Evolutionary conservation across 2,113 vertebrate genomes (phyloP), one percentile per base, ranked within the genome.

Genomic region (Pavo muticus): DNA sequence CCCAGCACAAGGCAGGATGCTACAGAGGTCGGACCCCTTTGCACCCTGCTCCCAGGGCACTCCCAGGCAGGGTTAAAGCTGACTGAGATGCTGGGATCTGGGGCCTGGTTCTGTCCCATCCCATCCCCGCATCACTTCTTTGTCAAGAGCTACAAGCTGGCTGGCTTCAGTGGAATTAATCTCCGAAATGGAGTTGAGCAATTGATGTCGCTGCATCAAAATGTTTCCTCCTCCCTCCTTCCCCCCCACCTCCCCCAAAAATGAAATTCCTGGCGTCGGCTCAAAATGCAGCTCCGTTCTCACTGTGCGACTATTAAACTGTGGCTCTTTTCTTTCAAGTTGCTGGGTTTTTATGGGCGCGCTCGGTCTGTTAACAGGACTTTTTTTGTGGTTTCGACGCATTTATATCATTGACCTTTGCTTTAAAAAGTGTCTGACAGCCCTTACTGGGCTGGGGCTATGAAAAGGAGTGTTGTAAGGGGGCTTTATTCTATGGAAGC

Each of bases 361-460:
- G 97, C 96, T 94, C 14, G 45, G 61, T 93, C 94, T 97, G 93
- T 97, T 97, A 97, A 96, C 90, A 93, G 90, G 69, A 77, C 72
- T 61, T 47, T 84, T 83, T 47, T 42, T 82, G 61, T 91, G 47
- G 90, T 93, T 96, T 95, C 92, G 87, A 71, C 90, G 80, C 94
- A 82, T 97, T 96, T 97, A 95, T 97, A 91, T 97, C 76, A 93
- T 96, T 97, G 97, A 98, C 96, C 97, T 98, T 97, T 98, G 97
- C 94, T 96, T 97, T 93, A 91, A 86, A 97, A 96, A 96, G 96
- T 94, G 94, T 97, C 95, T 95, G 92, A 68, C 84, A 87, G 89
- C 69, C 91, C 97, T 95, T 94, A 84, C 95, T 94, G 94, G 93
- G 37, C 88, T 82, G 69, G 89, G 83, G 90, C 94, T 82, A 88